Base-by-base conservation (phyloP, 2,797 vertebrate species). In the Tauraco hartlaubi region DNA sequence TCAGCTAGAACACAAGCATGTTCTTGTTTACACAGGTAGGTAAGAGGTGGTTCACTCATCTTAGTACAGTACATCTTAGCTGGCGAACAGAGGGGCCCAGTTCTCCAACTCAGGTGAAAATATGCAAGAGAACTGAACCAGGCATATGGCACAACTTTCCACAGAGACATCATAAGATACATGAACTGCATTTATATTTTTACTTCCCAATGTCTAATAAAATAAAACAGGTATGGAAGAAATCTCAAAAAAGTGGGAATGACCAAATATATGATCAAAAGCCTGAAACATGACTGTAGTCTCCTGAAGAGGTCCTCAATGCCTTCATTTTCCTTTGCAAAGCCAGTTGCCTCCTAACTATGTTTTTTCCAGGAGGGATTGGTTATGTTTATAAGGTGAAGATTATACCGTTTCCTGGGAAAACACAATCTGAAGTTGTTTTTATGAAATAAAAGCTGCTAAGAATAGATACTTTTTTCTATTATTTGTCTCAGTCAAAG, bases 331-430 rank as follows among this genome's bases (percentile, higher is more conserved):
- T 52, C 15, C 28, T 48, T 31, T 88, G 46, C 3, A 31, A 9
- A 35, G 3, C 0, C 0, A 69, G n/a, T 31, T 78, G 9, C 15
- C 19, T 68, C 12, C 15, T 73, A 54, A 29, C 2, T 39, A 0
- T n/a, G 5, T 51, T 90, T 72, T 84, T 51, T 29, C 12, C 19
- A 58, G 51, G 18, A 58, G 9, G 11, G 2, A 44, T 41, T 0
- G 0, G 1, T 67, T 64, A 31, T 5, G 4, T 76, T 91, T 81
- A 71, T 51, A 88, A 69, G 7, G 11, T 16, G 23, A 63, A 41
- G 44, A 51, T 63, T 48, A 61, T 37, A 33, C 6, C 9, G 4
- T 14, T 20, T 44, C 22, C 25, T 46, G 39, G 3, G 12, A 89
- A 78, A 94, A 78, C 0, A 0, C 3, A 29, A 66, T 37, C 35